A percentile compares a stretch with the other conserved stretches of the same genome.
These are phyloP conservation scores for Dryocosmus kuriphilus DNA, from an alignment of 2,888 invertebrate species.

Conservation along the genomic window DNA sequence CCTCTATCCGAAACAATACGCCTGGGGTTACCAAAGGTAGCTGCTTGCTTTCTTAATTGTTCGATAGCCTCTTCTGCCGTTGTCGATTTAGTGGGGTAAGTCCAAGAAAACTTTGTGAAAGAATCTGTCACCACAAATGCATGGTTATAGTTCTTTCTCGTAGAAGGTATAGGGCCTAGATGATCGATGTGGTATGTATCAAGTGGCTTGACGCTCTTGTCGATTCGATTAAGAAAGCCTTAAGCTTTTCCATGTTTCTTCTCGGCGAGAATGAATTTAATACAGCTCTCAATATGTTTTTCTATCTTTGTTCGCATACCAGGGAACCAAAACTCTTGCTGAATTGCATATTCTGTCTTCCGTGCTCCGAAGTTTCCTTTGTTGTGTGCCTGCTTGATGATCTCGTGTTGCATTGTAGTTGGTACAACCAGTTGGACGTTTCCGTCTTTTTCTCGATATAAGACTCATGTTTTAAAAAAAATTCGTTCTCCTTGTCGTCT, in stretches of 20 bases:
- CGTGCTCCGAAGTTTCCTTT: constrained; percentile 40
- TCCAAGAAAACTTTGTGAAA: constrained; percentile 50
- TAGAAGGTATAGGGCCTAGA: too few species aligned
- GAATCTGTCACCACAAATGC: constrained; percentile 42
- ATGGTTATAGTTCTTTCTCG: neutral
- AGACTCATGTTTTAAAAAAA: neutral
- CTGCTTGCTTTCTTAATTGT: too few species aligned
- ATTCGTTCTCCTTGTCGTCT: neutral
- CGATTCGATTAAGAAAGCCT: constrained; percentile 56
- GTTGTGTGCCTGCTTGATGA: constrained; percentile 39
- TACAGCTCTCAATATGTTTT: constrained; percentile 35
- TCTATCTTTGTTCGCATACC: constrained; percentile 42
- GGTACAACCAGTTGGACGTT: constrained; percentile 19
- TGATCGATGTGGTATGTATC: constrained; percentile 68
- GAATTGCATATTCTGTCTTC: too few species aligned
- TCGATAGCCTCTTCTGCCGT: too few species aligned
- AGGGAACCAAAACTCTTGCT: constrained; percentile 49
- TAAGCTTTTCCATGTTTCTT: constrained; percentile 62
- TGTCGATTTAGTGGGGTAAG: too few species aligned
- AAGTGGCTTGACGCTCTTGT: constrained; percentile 62
- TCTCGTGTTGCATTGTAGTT: constrained; percentile 28
- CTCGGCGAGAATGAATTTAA: too few species aligned
- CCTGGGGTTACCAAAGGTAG: too few species aligned
- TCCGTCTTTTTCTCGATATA: constrained; percentile 13
- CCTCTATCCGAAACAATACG: too few species aligned